These are phyloP conservation scores for Callimico goeldii DNA, from an alignment of 2,797 vertebrate genomes.

Conservation along the genomic window DNA sequence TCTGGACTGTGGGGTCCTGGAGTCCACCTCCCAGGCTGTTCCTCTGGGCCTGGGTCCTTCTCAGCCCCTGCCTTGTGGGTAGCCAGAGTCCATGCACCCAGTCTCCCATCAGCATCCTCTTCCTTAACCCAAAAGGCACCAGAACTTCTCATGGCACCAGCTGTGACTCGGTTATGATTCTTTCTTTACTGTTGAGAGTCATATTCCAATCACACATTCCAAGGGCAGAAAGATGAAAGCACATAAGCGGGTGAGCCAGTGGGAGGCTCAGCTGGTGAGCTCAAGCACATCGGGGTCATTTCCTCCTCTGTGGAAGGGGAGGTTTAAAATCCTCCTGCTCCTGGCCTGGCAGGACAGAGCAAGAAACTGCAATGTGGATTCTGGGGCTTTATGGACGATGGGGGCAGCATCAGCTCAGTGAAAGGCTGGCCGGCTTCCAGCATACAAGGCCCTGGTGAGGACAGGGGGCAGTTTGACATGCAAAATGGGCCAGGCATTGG, in stretches of 20 bases:
- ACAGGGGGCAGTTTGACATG: fast-evolving
- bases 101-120: fast-evolving
- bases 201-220: fast-evolving
- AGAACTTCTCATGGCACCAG: fast-evolving
- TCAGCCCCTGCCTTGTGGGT: too few species aligned
- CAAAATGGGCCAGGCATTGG: fast-evolving
- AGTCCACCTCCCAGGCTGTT: too few species aligned
- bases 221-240: background rate
- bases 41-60: background rate
- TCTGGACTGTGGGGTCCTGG: background rate
- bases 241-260: fast-evolving
- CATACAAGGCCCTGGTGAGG: background rate
- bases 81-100: fast-evolving
- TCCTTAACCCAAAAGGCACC: too few species aligned
- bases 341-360: background rate
- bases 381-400: background rate
- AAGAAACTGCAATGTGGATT: too few species aligned
- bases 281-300: too few species aligned
- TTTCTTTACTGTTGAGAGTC: background rate
- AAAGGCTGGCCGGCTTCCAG: fast-evolving
- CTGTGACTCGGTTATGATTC: background rate
- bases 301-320: background rate
- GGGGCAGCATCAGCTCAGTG: background rate
- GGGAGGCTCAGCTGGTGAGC: fast-evolving
- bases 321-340: too few species aligned